Conservation (phyloP, 2,888 invertebrate genomes). For the Heteromyza rotundicornis region DNA sequence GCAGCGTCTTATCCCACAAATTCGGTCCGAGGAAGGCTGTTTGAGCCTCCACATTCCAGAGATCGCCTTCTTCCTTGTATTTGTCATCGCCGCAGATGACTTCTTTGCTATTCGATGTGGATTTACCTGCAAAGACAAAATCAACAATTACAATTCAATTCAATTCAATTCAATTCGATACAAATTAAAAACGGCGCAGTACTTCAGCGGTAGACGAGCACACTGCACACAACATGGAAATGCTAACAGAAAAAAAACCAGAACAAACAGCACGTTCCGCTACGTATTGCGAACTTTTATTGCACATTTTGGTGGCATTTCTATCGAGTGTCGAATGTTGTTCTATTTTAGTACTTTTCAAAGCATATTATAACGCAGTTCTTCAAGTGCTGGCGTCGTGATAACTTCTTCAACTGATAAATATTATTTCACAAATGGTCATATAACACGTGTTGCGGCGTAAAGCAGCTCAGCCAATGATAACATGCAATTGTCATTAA, state of each 20-base stretch:
- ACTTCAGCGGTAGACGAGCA: too few species aligned
- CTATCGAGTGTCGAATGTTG: too few species aligned
- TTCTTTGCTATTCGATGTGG: slow-evolving; percentile 63
- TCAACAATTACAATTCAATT: slow-evolving; percentile 12
- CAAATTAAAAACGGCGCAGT: too few species aligned
- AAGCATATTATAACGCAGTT: not conserved
- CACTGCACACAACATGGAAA: too few species aligned
- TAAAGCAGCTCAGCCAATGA: too few species aligned
- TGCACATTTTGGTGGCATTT: too few species aligned
- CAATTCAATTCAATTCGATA: too few species aligned
- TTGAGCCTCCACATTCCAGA: slow-evolving; percentile 90
- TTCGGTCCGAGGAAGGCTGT: slow-evolving; percentile 96
- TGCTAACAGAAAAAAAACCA: too few species aligned
- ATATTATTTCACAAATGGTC: too few species aligned
- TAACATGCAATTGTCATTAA: too few species aligned
- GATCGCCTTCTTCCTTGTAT: slow-evolving; percentile 83
- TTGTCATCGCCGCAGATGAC: slow-evolving; percentile 65
- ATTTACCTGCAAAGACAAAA: slow-evolving; percentile 68
- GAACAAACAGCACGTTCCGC: not conserved
- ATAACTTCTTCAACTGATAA: slow-evolving; percentile 13
- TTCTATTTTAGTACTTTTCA: slow-evolving; percentile 1
- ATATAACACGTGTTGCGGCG: too few species aligned
- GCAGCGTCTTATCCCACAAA: slow-evolving; percentile 92
- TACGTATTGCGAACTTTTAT: too few species aligned
- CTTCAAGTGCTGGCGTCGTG: slow-evolving; percentile 16